Evolutionary conservation across 2,888 invertebrate species (phyloP), one percentile per base, ranked within the genome.

Genomic region (Rhogogaster chlorosoma): DNA sequence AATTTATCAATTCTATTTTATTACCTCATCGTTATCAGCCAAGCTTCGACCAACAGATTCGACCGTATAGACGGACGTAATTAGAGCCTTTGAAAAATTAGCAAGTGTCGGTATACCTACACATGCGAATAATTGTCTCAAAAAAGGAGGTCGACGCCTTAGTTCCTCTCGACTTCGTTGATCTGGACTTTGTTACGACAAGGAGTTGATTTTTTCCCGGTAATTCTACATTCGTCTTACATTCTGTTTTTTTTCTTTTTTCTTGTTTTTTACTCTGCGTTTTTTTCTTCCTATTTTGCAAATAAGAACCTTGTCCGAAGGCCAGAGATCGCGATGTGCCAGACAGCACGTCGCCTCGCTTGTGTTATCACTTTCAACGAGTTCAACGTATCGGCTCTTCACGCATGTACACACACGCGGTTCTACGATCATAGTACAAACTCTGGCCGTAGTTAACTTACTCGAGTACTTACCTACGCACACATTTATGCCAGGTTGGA

Each of bases 301-400:
- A n/a, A 12, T 32, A 38, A 1, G 36, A 71, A 32, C 6, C 12
- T 12, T 12, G 42, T 85, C 84, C 53, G 84, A 84, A 45, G 86
- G 85, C 84, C n/a, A 18, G 18, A 22, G 45, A 67, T 70, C 29
- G 29, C 83, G 83, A 83, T 83, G 83, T 83, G 83, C 83, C 70
- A 83, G 83, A 83, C 83, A 83, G 83, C 83, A 83, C 83, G 83
- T 83, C 83, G 83, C 83, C 83, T 67, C 42, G 67, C 10, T 32
- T n/a, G n/a, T 67, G 67, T 83, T 83, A 83, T 83, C 83, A 83
- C 83, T 29, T 83, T 83, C 67, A 67, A 29, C 67, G 32, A 64
- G 67, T 53, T 67, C 42, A 32, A 32, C 67, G 22, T 67, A 42
- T 83, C 57, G 61, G 36, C 2, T 29, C 38, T 12, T n/a, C 10